Percentiles rank a stretch among this genome's conserved stretches.
Conservation (phyloP, 2,113 vertebrate species). For the Cisticola juncidis region DNA sequence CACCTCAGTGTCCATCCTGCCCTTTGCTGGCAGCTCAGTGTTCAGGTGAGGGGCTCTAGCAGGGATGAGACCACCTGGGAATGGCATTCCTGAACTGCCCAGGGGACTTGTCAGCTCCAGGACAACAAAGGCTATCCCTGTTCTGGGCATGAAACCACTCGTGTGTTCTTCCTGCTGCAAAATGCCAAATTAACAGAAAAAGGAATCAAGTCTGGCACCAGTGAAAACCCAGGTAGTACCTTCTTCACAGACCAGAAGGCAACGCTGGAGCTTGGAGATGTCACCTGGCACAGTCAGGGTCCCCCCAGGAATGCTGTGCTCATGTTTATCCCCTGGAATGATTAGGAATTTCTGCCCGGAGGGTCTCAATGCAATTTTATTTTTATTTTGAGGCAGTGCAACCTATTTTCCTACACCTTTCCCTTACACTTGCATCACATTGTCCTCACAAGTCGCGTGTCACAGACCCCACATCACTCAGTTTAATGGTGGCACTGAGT, state of each 20-base stretch:
- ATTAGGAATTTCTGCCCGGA: background rate
- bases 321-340: background rate
- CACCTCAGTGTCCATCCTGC: background rate
- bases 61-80: background rate
- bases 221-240: background rate
- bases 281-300: background rate
- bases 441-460: background rate
- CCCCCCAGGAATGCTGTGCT: fast-evolving
- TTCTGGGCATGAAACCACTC: background rate
- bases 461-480: fast-evolving
- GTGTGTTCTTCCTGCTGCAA: background rate
- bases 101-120: fast-evolving
- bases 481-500: fast-evolving
- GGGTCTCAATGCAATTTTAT: background rate
- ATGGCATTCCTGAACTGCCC: fast-evolving
- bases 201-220: background rate
- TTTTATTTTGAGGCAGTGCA: background rate
- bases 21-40: fast-evolving
- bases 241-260: background rate
- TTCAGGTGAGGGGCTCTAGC: background rate
- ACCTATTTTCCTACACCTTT: background rate
- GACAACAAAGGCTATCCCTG: background rate
- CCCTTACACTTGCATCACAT: background rate
- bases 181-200: background rate
- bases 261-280: background rate